A percentile compares a stretch with the other conserved stretches of the same genome.
These are phyloP conservation scores for Poecile atricapillus DNA, from an alignment of 2,113 vertebrate species.

Conservation along the genomic window DNA sequence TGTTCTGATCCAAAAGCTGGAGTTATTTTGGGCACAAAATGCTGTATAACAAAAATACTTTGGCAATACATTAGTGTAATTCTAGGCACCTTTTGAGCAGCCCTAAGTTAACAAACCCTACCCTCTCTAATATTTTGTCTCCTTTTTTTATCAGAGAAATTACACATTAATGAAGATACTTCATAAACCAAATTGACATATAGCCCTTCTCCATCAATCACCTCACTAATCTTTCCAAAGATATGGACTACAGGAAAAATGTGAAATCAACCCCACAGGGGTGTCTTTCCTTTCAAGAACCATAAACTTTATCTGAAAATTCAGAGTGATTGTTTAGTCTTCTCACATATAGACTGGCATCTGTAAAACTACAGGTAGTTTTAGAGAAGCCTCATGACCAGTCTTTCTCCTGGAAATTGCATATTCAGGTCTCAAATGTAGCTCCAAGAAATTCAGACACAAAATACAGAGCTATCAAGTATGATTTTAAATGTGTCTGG, in stretches of 20 bases:
- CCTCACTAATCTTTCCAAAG: background rate
- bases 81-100: background rate
- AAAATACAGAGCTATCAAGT: background rate
- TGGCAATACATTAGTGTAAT: background rate
- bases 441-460: background rate
- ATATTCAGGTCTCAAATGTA: background rate
- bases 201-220: background rate
- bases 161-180: background rate
- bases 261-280: background rate
- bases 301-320: background rate
- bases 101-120: background rate
- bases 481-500: background rate
- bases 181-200: background rate
- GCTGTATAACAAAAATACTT: background rate
- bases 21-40: background rate
- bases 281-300: background rate
- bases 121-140: background rate
- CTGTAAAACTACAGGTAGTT: background rate
- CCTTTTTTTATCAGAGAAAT: background rate
- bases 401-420: background rate
- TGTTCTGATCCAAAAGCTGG: background rate
- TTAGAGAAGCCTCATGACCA: background rate
- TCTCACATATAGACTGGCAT: background rate
- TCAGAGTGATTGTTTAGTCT: background rate
- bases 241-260: background rate